A percentile compares a stretch with the other conserved stretches of the same genome.
phyloP scores from a whole-genome alignment of 1,140 invertebrate genomes.

The Hydropsyche tenuis region DNA sequence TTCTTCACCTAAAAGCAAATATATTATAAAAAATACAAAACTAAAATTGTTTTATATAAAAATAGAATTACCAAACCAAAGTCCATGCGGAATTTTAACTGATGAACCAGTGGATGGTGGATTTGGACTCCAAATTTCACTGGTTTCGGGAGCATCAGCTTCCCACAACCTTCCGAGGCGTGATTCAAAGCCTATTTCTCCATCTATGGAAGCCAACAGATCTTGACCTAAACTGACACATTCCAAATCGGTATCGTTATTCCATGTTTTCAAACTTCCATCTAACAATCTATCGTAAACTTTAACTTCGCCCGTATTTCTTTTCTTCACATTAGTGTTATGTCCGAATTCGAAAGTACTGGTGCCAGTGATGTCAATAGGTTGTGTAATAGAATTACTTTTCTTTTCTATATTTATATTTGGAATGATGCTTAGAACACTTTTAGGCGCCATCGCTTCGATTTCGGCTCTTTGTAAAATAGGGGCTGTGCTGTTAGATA shows the following conservation, averaged over 20 bases:
- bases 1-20: slow-evolving; percentile 56
- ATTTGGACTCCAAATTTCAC: slow-evolving; percentile 55
- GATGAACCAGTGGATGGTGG: slow-evolving; percentile 44
- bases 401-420: slow-evolving; percentile 37
- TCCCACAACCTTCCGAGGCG: slow-evolving; percentile 58
- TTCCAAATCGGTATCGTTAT: slow-evolving; percentile 64
- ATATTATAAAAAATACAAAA: neutral
- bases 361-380: slow-evolving; percentile 37
- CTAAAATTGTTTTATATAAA: neutral
- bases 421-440: slow-evolving; percentile 37
- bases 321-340: slow-evolving; percentile 22
- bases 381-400: slow-evolving; percentile 21
- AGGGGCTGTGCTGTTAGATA: slow-evolving; percentile 51
- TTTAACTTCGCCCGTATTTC: slow-evolving; percentile 54
- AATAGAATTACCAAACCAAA: slow-evolving; percentile 49
- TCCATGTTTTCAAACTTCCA: slow-evolving; percentile 65
- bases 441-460: slow-evolving; percentile 46
- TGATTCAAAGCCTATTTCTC: slow-evolving; percentile 54
- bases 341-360: slow-evolving; percentile 29
- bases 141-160: slow-evolving; percentile 53
- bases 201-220: slow-evolving; percentile 60
- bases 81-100: slow-evolving; percentile 38
- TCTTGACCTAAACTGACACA: slow-evolving; percentile 67
- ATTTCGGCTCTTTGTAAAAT: slow-evolving; percentile 52
- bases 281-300: slow-evolving; percentile 62